Conservation (phyloP, 2,888 invertebrate genomes). For the Anthrax anthrax region DNA sequence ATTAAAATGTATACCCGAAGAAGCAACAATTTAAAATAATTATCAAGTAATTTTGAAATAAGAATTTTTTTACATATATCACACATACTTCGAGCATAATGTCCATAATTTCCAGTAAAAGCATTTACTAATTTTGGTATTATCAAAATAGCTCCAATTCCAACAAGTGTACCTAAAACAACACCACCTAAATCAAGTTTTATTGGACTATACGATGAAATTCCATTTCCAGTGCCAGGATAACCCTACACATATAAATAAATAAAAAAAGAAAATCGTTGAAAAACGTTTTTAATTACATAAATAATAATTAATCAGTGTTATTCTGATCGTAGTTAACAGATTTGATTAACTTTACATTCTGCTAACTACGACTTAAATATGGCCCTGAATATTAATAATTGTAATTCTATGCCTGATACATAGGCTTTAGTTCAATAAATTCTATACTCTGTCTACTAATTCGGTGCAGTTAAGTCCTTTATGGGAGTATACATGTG, state of each 20-base stretch:
- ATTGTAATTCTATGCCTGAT: no score
- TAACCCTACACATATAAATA: slow-evolving; percentile 25
- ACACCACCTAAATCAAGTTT: slow-evolving; percentile 73
- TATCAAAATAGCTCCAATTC: slow-evolving; percentile 65
- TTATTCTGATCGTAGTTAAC: no score
- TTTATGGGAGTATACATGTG: no score
- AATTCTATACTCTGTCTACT: no score
- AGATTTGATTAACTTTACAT: no score
- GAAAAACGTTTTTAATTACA: not conserved
- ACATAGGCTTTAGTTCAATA: no score
- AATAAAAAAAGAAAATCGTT: not conserved
- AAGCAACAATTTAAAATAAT: no score
- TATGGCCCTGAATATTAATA: not conserved
- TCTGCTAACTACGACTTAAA: no score
- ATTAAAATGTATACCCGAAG: no score
- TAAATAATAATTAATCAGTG: not conserved
- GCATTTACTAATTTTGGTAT: slow-evolving; percentile 64
- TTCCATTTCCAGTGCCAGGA: slow-evolving; percentile 30
- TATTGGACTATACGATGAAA: slow-evolving; percentile 54
- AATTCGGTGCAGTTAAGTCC: no score
- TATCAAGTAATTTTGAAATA: not conserved
- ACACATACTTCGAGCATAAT: slow-evolving; percentile 60
- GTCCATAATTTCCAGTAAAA: slow-evolving; percentile 50
- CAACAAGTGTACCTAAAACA: slow-evolving; percentile 63
- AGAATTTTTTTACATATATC: no score